Conservation (phyloP, 2,888 invertebrate genomes). For the Eristalinus sepulchralis region DNA sequence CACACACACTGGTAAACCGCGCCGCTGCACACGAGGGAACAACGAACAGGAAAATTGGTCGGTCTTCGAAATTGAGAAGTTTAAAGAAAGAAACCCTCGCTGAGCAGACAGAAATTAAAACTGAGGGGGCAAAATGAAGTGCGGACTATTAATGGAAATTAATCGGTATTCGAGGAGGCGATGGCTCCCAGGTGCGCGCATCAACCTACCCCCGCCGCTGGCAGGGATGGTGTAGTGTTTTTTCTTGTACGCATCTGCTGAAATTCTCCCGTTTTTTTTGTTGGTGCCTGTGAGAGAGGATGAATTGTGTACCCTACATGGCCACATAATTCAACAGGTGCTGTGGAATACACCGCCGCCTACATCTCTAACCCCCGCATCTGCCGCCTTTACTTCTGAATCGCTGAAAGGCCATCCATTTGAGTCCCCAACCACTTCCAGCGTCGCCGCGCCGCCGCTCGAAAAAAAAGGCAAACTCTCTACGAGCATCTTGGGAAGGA, state of each 20-base stretch:
- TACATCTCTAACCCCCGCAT: no score
- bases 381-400: no score
- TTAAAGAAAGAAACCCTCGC: conserved; percentile 27
- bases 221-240: neutral
- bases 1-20: neutral
- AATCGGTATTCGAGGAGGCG: conserved; percentile 40
- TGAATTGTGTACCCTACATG: conserved; percentile 43
- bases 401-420: conserved; percentile 51
- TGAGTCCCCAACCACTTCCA: neutral
- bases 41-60: neutral
- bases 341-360: conserved; percentile 19
- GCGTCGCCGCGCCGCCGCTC: no score
- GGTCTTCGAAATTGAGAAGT: neutral
- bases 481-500: conserved; percentile 61
- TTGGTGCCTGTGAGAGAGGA: conserved; percentile 31
- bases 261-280: conserved; percentile 49
- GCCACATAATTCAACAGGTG: conserved; percentile 68
- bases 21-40: neutral
- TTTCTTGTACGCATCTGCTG: conserved; percentile 14
- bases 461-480: neutral
- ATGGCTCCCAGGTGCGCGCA: conserved; percentile 30
- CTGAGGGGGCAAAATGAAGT: conserved; percentile 65
- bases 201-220: neutral
- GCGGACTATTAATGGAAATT: conserved; percentile 66
- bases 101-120: conserved; percentile 56